Percentiles rank a stretch among this genome's conserved stretches.
phyloP scores from a whole-genome alignment of 2,888 invertebrate genomes.

The Chromoteleia sp. region DNA sequence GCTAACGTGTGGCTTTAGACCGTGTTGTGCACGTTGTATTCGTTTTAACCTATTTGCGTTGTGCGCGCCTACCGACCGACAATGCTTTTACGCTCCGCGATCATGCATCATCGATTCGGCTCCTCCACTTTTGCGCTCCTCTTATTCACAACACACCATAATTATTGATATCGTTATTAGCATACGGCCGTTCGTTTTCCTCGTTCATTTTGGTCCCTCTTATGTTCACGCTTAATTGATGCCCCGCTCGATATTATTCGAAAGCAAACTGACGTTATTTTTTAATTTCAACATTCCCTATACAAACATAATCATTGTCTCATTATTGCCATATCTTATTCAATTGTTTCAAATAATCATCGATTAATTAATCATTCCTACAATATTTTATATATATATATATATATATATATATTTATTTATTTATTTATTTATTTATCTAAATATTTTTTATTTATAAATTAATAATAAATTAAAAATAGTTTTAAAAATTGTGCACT shows the following conservation, averaged over 20 bases:
- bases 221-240: constrained; percentile 52
- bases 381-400: too few relatives aligned
- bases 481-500: too few relatives aligned
- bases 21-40: constrained; percentile 78
- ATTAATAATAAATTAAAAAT: too few relatives aligned
- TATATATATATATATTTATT: too few relatives aligned
- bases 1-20: constrained; percentile 76
- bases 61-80: constrained; percentile 60
- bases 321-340: too few relatives aligned
- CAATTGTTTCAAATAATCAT: too few relatives aligned
- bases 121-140: constrained; percentile 64
- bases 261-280: constrained; percentile 5
- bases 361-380: too few relatives aligned
- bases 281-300: neutral
- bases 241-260: constrained; percentile 19
- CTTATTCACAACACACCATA: constrained; percentile 62
- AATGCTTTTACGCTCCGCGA: constrained; percentile 69
- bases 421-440: too few relatives aligned
- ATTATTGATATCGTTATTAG: constrained; percentile 68
- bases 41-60: constrained; percentile 76
- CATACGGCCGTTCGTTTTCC: constrained; percentile 62
- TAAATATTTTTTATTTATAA: too few relatives aligned
- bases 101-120: constrained; percentile 66
- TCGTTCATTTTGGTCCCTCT: constrained; percentile 60
- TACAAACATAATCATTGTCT: neutral